A percentile compares a stretch with the other conserved stretches of the same genome.
Evolutionary conservation across 2,888 invertebrate genomes (phyloP).

Genomic region (Drosophila leonis): DNA sequence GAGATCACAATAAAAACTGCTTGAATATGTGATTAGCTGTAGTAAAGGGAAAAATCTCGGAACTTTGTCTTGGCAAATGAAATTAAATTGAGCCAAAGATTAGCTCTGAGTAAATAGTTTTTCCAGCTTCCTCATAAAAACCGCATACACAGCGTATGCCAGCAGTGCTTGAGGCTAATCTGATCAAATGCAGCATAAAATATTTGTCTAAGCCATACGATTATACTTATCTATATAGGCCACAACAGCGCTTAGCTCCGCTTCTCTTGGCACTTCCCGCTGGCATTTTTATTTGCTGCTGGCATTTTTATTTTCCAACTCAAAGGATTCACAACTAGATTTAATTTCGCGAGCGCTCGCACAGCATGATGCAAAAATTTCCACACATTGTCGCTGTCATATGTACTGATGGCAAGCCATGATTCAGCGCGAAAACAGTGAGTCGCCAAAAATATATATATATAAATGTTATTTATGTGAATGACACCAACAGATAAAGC

Average conservation of each 20-base stretch:
- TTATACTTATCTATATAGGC: slow-evolving; percentile 20
- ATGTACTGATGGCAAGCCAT: background rate
- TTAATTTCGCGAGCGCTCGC: slow-evolving; percentile 19
- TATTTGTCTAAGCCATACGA: slow-evolving; percentile 42
- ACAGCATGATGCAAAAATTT: slow-evolving; percentile 25
- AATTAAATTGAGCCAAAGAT: background rate
- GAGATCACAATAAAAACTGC: background rate
- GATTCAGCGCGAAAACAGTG: background rate
- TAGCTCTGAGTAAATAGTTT: background rate
- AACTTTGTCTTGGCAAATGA: background rate
- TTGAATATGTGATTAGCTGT: slow-evolving; percentile 2
- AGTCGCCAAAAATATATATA: background rate
- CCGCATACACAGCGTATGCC: slow-evolving; percentile 39
- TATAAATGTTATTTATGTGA: background rate
- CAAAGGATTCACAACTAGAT: slow-evolving; percentile 39
- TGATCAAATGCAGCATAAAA: slow-evolving; percentile 37
- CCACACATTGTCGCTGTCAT: slow-evolving; percentile 14
- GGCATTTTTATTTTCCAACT: slow-evolving; percentile 28
- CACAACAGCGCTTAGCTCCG: slow-evolving; percentile 7
- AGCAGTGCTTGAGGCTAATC: slow-evolving; percentile 32
- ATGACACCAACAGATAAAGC: background rate
- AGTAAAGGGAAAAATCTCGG: background rate
- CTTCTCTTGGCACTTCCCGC: slow-evolving; percentile 30
- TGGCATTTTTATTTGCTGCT: slow-evolving; percentile 49
- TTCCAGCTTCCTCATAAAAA: slow-evolving; percentile 16